phyloP scores from a whole-genome alignment of 2,113 vertebrate genomes.

The Plectropomus leopardus region DNA sequence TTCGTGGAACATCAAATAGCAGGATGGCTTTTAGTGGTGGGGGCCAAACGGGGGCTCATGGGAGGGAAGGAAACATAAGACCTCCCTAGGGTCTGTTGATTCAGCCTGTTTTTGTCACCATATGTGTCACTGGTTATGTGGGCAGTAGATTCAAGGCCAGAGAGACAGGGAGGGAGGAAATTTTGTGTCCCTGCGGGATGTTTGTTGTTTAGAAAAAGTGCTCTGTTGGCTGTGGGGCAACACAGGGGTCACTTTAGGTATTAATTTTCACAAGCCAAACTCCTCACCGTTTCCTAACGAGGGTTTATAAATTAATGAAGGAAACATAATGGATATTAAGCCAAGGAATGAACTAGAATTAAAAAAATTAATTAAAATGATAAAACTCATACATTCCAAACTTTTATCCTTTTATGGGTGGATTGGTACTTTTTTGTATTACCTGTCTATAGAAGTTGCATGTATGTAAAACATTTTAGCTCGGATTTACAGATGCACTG shows the following conservation, averaged over 20 bases:
- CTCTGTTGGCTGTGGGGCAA: conserved; percentile 15
- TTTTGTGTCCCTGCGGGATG: conserved; percentile 28
- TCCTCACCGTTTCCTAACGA: conserved; percentile 19
- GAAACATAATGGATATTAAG: background rate
- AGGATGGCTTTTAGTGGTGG: conserved; percentile 69
- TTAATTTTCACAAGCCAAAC: conserved; percentile 25
- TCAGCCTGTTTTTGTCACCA: conserved; percentile 61
- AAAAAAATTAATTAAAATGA: background rate
- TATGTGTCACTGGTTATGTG: conserved; percentile 51
- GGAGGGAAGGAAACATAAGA: conserved; percentile 67
- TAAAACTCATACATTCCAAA: background rate
- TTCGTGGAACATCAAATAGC: conserved; percentile 80
- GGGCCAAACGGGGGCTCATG: conserved; percentile 56
- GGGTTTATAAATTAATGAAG: background rate
- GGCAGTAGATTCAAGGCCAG: conserved; percentile 40
- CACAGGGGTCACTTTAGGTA: conserved; percentile 30
- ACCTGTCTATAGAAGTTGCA: background rate
- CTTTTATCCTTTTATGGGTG: background rate
- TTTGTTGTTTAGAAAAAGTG: conserved; percentile 29
- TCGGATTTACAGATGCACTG: background rate
- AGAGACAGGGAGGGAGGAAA: conserved; percentile 17
- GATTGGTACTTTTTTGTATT: background rate
- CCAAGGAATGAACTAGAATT: background rate
- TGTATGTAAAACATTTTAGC: background rate
- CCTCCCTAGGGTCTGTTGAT: conserved; percentile 62